phyloP scores from a whole-genome alignment of 1,140 invertebrate genomes.

The Nasonia vitripennis region DNA sequence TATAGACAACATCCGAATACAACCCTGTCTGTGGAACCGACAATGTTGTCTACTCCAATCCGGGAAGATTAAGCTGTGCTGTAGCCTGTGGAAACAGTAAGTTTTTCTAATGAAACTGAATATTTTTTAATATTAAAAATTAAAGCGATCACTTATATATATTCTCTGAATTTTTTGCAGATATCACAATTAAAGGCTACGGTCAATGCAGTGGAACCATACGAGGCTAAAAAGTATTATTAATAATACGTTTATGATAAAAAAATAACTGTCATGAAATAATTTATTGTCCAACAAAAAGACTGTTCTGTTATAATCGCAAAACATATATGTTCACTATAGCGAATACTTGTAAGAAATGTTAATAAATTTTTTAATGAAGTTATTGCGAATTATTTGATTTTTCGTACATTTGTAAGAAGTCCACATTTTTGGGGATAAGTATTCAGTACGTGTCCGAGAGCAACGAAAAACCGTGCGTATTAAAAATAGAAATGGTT shows the following conservation, averaged over 20 bases:
- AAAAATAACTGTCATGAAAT: not conserved
- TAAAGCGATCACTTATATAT: not conserved
- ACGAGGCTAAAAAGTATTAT: not conserved
- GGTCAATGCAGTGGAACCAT: not conserved
- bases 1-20: constrained; percentile 77
- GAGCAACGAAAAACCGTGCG: too few relatives aligned
- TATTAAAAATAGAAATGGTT: too few relatives aligned
- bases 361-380: not conserved
- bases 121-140: not conserved
- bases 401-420: too few relatives aligned
- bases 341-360: not conserved
- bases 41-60: constrained; percentile 78
- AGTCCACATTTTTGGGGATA: too few relatives aligned
- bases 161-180: not conserved
- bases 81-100: constrained; percentile 77
- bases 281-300: not conserved
- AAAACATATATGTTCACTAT: not conserved
- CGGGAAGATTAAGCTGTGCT: constrained; percentile 78
- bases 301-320: not conserved
- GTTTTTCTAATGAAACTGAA: constrained; percentile 45
- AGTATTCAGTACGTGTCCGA: too few relatives aligned
- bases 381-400: too few relatives aligned
- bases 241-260: not conserved
- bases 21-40: constrained; percentile 84
- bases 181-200: not conserved